Base-by-base conservation (phyloP, 2,888 invertebrate genomes). In the Cephus rjabovi region DNA sequence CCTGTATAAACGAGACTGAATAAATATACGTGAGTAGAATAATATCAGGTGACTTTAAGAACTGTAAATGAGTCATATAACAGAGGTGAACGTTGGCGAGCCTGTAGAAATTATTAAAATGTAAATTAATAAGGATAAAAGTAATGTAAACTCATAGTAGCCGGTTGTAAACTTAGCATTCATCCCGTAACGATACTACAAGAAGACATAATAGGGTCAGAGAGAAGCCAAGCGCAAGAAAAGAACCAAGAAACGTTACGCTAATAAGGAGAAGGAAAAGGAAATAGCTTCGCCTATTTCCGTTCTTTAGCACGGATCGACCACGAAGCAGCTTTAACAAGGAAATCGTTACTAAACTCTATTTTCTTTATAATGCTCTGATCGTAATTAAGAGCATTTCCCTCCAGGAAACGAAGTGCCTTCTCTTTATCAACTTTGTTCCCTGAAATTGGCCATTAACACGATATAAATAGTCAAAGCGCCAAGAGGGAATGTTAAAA, bases 151-250 rank as follows among this genome's bases (percentile, higher is more conserved):
- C 56, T 56, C 56, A 9, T 56, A 56, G 23, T 9, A 56, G 23
- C 23, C 23, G 6, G 56, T 2, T 23, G 23, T 56, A 56, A 56
- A 56, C 56, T 40, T 23, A 40, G 0, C 23, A 40, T 40, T 40
- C 23, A 40, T 40, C 23, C 40, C 23, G 6, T 40, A 40, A 23
- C 74, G 71, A 71, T 71, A 30, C 12, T 31, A 30, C 12, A 33
- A 73, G 34, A 56, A 78, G 77, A 82, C 79, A 79, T 86, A 87
- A 87, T 82, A 83, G 82, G 87, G 87, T 87, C 86, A 85, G 82
- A 80, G 86, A 35, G 30, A 86, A 86, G 87, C 85, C 86, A 84
- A 83, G 84, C 81, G 35, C 34, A n/a, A n/a, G 35, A 74, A 34
- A 74, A 74, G 35, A 56, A 56, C 12, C 11, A 30, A 74, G 74